A percentile compares a stretch with the other conserved stretches of the same genome.
These are phyloP conservation scores for Magallana ariakensis DNA, from an alignment of 1,140 invertebrate species.

Conservation along the genomic window DNA sequence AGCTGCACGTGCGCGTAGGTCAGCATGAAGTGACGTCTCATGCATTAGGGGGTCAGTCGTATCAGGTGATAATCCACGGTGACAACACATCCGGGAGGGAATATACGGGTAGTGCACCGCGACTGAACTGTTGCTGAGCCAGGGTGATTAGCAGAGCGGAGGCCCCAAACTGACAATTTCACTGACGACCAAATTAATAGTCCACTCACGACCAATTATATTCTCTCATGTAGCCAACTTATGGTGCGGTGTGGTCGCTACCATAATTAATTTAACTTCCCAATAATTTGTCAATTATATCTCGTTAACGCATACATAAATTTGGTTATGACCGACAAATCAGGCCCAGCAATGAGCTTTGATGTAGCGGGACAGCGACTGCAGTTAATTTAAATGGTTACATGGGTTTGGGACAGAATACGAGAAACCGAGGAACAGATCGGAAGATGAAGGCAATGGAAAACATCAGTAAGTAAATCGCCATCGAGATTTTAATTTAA, in stretches of 20 bases:
- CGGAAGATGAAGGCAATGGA: background rate
- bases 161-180: background rate
- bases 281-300: constrained; percentile 39
- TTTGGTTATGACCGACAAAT: constrained; percentile 18
- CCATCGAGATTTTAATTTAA: no score
- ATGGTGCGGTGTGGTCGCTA: constrained; percentile 12
- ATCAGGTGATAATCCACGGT: background rate
- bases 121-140: constrained; percentile 8
- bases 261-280: constrained; percentile 29
- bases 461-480: background rate
- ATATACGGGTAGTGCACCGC: constrained; percentile 2
- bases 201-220: constrained; percentile 27
- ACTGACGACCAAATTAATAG: no score
- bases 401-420: background rate
- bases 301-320: constrained; percentile 30
- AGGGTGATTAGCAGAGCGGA: background rate
- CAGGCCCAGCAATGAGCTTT: background rate
- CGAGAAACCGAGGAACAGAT: background rate
- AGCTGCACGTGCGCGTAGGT: constrained; percentile 28
- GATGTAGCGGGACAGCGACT: background rate
- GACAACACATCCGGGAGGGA: constrained; percentile 11
- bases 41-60: constrained; percentile 15
- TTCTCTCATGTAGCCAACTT: constrained; percentile 16
- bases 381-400: background rate
- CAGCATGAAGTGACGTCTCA: constrained; percentile 12